Evolutionary conservation across 2,888 invertebrate species (phyloP).

Genomic region (Ischnura elegans): DNA sequence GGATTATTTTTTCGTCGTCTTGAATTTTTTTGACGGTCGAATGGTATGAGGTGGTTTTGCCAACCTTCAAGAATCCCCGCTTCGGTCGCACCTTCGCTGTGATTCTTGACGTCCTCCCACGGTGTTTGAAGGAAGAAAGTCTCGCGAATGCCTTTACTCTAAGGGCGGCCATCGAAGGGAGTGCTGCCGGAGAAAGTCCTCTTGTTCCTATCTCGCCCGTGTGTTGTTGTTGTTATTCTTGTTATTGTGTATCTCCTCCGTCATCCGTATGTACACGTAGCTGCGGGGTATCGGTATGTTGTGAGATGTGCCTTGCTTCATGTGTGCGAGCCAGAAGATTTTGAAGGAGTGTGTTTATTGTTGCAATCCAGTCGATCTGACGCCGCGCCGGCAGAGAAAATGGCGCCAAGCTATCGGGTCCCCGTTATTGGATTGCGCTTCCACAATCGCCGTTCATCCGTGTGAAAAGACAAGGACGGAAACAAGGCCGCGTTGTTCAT

Average conservation of each 20-base stretch:
- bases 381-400: conserved; percentile 56
- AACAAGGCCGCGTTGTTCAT: conserved; percentile 30
- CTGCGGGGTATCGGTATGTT: background rate
- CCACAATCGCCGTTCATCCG: conserved; percentile 50
- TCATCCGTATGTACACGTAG: background rate
- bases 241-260: background rate
- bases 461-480: conserved; percentile 65
- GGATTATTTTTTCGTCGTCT: background rate
- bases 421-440: background rate
- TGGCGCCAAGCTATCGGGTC: conserved; percentile 63
- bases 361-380: background rate
- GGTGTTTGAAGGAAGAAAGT: background rate
- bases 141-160: background rate
- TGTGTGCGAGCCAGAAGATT: conserved; percentile 44
- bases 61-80: background rate
- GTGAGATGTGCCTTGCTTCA: conserved; percentile 44
- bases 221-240: background rate
- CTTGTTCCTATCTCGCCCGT: background rate
- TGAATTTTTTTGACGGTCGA: background rate
- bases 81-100: background rate
- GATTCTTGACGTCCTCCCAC: conserved; percentile 6
- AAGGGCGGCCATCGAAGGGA: background rate
- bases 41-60: background rate
- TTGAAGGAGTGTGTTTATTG: background rate
- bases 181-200: background rate